These are phyloP conservation scores for Eucriotettix oculatus DNA, from an alignment of 2,888 invertebrate genomes.

Conservation along the genomic window DNA sequence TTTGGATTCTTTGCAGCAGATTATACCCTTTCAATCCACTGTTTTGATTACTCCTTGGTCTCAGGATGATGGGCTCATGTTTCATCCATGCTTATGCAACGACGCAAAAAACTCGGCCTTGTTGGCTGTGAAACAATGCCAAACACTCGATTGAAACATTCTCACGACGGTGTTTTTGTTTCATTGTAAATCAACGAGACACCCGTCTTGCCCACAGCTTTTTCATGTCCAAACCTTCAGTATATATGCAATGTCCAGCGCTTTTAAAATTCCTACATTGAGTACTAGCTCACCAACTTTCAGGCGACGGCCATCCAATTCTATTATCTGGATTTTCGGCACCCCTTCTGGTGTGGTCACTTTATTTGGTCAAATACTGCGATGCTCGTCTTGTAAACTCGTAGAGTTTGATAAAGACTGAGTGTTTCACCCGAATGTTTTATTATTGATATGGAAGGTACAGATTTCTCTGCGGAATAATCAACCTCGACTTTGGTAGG, in stretches of 20 bases:
- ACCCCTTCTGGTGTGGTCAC: too few relatives aligned
- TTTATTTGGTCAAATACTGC: too few relatives aligned
- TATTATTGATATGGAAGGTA: too few relatives aligned
- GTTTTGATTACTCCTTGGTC: neutral
- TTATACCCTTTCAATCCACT: neutral
- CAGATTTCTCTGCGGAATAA: too few relatives aligned
- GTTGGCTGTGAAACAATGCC: neutral
- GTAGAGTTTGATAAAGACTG: too few relatives aligned
- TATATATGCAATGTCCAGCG: neutral
- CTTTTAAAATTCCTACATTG: neutral
- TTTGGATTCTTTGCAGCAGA: neutral
- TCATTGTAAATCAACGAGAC: neutral
- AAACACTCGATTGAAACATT: neutral
- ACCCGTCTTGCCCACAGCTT: neutral
- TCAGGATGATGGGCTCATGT: neutral
- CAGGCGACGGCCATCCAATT: too few relatives aligned
- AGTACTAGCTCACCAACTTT: too few relatives aligned
- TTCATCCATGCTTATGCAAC: neutral
- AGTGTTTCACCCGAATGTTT: too few relatives aligned
- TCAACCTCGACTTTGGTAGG: too few relatives aligned
- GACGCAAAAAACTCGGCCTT: neutral
- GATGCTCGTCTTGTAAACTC: too few relatives aligned
- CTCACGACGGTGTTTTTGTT: neutral
- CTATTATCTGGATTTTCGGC: too few relatives aligned
- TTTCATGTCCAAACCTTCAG: neutral